Evolutionary conservation across 2,797 vertebrate genomes (phyloP), one percentile per base, ranked within the genome.

Genomic region (Poeciliopsis presidionis): DNA sequence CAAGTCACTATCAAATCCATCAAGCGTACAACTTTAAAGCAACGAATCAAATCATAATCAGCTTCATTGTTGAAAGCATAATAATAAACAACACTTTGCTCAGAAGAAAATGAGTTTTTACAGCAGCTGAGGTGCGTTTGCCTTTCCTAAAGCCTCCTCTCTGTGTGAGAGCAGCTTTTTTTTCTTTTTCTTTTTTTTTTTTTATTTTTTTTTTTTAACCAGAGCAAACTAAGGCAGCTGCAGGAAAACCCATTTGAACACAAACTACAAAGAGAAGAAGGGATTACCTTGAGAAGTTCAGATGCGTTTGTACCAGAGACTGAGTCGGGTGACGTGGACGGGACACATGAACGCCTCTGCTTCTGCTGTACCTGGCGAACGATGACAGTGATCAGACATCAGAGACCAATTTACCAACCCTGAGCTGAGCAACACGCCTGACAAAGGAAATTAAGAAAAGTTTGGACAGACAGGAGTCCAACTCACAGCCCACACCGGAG

Each of bases 211-310:
- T 53, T 75, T 77, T 39, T 39, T 39, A 39, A 45, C 22, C 20
- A 78, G 77, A 77, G 72, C 53, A 77, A 79, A 72, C 20, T 28
- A 53, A 85, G 20, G 57, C 74, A 75, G 36, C 73, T 14, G 41
- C 39, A 61, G 22, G 61, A 43, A 67, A 53, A 36, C 53, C 67
- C 39, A 61, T 72, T 76, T 63, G 25, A 4, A 46, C 53, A 39
- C 33, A 53, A 45, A 2, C 46, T 41, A 72, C n/a, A 49, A 70
- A 22, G 45, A n/a, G 75, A 13, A 53, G 30, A 13, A 73, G 53
- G n/a, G 59, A 57, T 79, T 93, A 95, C 94, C 93, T 94, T 82
- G 77, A 67, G 72, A 78, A 85, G 89, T 77, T 94, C 88, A 92
- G 90, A 91, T 36, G 91, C 53, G 73, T 83, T 81, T 87, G 79